Conservation (phyloP, 2,888 invertebrate genomes). For the Serrognathus titanus region DNA sequence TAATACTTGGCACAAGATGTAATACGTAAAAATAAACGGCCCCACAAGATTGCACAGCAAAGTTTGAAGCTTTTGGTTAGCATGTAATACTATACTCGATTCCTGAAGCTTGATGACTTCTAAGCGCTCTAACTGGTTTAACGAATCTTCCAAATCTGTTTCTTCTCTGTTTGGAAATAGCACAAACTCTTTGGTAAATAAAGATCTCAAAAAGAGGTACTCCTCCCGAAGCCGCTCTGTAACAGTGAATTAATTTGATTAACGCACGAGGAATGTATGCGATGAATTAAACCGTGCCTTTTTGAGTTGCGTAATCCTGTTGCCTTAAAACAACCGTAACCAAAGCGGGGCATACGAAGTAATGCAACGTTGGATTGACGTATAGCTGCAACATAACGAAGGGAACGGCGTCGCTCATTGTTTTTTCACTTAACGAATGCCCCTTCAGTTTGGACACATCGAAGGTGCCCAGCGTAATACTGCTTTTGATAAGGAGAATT, state of each 20-base stretch:
- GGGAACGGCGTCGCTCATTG: constrained; percentile 68
- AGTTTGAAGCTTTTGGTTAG: constrained; percentile 50
- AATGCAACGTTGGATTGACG: constrained; percentile 71
- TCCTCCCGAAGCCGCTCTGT: constrained; percentile 53
- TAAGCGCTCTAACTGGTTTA: constrained; percentile 41
- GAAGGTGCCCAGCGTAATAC: constrained; percentile 46
- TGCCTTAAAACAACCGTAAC: constrained; percentile 49
- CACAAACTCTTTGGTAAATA: constrained; percentile 65
- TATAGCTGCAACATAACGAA: constrained; percentile 71
- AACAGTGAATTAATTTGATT: constrained; percentile 25
- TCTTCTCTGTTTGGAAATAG: constrained; percentile 49
- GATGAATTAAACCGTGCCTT: background rate
- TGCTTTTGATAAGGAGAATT: constrained; percentile 47
- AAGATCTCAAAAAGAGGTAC: constrained; percentile 51
- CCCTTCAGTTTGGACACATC: constrained; percentile 59
- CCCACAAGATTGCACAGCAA: constrained; percentile 60
- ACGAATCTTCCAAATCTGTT: constrained; percentile 50
- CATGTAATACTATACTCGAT: background rate
- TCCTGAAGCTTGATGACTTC: constrained; percentile 33
- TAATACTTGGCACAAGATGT: constrained; percentile 50
- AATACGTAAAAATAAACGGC: constrained; percentile 63
- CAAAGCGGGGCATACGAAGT: constrained; percentile 63
- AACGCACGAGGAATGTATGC: background rate
- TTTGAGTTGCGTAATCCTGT: background rate
- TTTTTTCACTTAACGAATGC: constrained; percentile 60